phyloP scores from a whole-genome alignment of 2,888 invertebrate species.

The Lasioglossum vierecki region DNA sequence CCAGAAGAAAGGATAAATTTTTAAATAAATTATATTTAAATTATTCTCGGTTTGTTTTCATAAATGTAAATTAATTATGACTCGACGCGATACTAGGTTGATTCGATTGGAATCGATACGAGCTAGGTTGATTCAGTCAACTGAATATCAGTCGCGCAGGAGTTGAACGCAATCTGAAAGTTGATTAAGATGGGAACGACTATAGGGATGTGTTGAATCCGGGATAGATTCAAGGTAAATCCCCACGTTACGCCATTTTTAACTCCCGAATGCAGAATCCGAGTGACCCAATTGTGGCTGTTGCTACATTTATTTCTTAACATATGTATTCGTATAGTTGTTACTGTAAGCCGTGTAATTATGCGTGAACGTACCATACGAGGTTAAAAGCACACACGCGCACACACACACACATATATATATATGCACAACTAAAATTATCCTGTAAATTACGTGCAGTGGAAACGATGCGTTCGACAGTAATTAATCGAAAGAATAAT shows the following conservation, averaged over 20 bases:
- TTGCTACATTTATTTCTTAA: neutral
- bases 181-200: neutral
- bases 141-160: neutral
- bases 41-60: neutral
- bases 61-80: neutral
- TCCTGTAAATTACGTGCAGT: neutral
- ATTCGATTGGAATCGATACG: neutral
- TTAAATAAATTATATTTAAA: no score
- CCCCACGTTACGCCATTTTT: constrained; percentile 1
- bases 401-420: no score
- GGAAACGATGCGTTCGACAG: neutral
- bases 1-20: neutral
- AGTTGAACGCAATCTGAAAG: neutral
- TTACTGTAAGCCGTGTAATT: neutral
- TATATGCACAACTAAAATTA: neutral
- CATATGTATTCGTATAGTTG: neutral
- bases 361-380: neutral
- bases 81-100: neutral
- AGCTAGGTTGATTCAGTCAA: neutral
- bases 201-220: neutral
- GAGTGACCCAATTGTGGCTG: neutral
- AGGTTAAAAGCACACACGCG: neutral
- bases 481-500: neutral
- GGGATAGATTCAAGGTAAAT: neutral
- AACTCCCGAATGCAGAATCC: neutral